phyloP scores from a whole-genome alignment of 1,140 invertebrate species.

The Drosophila mojavensis region DNA sequence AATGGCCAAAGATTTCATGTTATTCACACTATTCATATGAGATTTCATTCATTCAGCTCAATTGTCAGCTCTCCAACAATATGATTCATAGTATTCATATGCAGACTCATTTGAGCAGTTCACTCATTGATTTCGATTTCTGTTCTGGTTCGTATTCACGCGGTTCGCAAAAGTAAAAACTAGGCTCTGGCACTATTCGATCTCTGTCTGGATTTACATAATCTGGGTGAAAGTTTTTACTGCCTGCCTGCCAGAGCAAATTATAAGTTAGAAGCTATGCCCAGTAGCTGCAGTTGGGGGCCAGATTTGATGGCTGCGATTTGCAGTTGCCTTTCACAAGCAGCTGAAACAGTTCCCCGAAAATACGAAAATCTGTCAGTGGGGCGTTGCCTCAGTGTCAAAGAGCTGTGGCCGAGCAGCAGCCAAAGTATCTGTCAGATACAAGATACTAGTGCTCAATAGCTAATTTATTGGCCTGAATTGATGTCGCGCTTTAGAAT shows the following conservation, averaged over 20 bases:
- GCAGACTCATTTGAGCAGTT: neutral
- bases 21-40: too few species aligned
- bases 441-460: conserved; percentile 54
- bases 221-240: conserved; percentile 71
- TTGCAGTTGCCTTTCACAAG: conserved; percentile 68
- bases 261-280: conserved; percentile 75
- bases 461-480: conserved; percentile 48
- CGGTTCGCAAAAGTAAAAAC: conserved; percentile 76
- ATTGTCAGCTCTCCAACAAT: neutral
- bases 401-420: conserved; percentile 36
- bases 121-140: conserved; percentile 64
- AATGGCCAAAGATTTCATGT: too few species aligned
- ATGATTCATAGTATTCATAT: conserved; percentile 28
- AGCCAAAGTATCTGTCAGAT: conserved; percentile 64
- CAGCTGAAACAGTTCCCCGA: conserved; percentile 19
- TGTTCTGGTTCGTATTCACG: conserved; percentile 50
- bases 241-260: conserved; percentile 58
- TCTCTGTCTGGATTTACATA: conserved; percentile 64
- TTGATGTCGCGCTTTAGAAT: conserved; percentile 62
- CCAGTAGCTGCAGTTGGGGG: conserved; percentile 56
- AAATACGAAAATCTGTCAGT: conserved; percentile 68
- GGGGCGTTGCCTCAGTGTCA: conserved; percentile 77
- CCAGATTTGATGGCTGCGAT: conserved; percentile 24
- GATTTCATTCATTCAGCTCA: too few species aligned
- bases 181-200: conserved; percentile 34